Evolutionary conservation across 2,888 invertebrate genomes (phyloP).

Genomic region (Drosophila ochracea): DNA sequence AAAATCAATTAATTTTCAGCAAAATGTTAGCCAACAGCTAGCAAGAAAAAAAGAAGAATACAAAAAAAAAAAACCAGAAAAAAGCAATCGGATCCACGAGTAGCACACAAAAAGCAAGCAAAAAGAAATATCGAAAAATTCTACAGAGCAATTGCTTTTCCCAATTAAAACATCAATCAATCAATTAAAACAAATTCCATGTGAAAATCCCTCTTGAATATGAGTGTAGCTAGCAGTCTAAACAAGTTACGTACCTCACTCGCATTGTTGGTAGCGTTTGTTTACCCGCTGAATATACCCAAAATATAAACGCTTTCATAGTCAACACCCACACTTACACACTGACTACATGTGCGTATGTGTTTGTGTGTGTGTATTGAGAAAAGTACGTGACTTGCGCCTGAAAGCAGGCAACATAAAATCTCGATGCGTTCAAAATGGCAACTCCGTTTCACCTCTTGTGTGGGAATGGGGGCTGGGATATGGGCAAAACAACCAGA

Average conservation of each 20-base stretch:
- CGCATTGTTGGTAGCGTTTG: conserved; percentile 61
- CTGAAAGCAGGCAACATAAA: conserved; percentile 67
- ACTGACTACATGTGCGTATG: not conserved
- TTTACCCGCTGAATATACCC: conserved; percentile 55
- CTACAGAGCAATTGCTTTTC: conserved; percentile 72
- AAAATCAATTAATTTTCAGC: conserved; percentile 80
- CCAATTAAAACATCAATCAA: conserved; percentile 84
- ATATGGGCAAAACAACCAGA: not conserved
- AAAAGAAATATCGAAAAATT: conserved; percentile 53
- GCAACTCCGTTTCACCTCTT: conserved; percentile 29
- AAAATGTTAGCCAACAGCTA: conserved; percentile 73
- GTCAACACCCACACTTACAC: conserved; percentile 15
- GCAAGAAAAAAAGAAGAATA: conserved; percentile 30
- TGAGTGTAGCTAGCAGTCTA: conserved; percentile 67
- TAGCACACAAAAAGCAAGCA: conserved; percentile 40
- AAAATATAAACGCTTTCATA: conserved; percentile 71
- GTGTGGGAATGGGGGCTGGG: not conserved
- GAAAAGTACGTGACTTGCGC: conserved; percentile 68
- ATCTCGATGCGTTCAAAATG: conserved; percentile 66
- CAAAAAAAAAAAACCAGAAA: conserved; percentile 18
- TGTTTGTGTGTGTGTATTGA: not conserved
- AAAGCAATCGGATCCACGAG: conserved; percentile 29
- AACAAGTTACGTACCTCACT: conserved; percentile 56
- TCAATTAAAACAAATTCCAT: conserved; percentile 81
- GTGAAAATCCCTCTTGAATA: conserved; percentile 72